Evolutionary conservation across 2,113 vertebrate genomes (phyloP), one percentile per base, ranked within the genome.

Genomic region (Clarias batrachus): DNA sequence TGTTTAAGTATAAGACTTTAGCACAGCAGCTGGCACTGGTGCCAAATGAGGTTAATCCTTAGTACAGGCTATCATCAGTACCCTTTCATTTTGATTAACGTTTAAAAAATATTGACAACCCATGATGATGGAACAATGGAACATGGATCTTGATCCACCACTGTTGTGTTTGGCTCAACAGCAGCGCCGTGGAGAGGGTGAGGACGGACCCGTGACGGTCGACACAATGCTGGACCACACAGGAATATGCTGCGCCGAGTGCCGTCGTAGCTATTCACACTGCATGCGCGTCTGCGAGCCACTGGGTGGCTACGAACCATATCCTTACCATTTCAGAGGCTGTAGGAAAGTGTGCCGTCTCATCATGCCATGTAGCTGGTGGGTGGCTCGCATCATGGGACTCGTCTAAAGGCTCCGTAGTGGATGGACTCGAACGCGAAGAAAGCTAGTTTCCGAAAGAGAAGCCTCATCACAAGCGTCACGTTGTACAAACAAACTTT

Each of bases 331-430:
- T 91, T 96, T 96, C 91, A 95, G 93, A 73, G 97, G 97, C 4
- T 99, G 98, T n/a, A 96, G 96, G 8, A 95, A 94, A 0, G 97
- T 94, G 73, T 99, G 97, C 90, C 92, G 97, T 12, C 93, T 98
- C 56, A 95, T 99, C 90, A 97, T 99, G 97, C 97, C 98, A 0
- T 99, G 97, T 90, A 96, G 95, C 92, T 98, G 98, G 98, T 99
- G 98, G 98, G 96, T 97, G 2, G 97, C 96, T 76, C 97, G 97
- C 0, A 97, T 99, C 89, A 88, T 98, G 91, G 97, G 97, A 0
- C 87, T 97, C 0, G 95, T 98, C 88, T 98, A 93, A 83, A 74
- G 19, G 23, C 37, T 16, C 52, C 7, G 5, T 27, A 30, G 23
- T 8, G 21, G 78, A 80, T 54, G 16, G 17, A 37, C 76, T 66